phyloP scores from a whole-genome alignment of 2,797 vertebrate genomes.

The Rousettus madagascariensis region DNA sequence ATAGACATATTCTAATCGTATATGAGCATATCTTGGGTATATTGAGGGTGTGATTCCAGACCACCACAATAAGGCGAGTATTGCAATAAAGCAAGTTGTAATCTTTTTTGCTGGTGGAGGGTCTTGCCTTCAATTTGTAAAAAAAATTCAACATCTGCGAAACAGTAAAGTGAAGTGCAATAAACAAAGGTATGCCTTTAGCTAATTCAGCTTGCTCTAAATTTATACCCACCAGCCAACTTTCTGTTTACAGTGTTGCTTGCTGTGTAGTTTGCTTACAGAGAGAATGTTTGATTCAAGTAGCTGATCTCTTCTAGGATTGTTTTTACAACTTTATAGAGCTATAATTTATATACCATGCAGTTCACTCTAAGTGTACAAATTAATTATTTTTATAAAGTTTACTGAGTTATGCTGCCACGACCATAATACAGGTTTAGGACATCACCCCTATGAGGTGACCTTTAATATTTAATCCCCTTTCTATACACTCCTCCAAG shows the following conservation, averaged over 20 bases:
- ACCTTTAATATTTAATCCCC: background rate
- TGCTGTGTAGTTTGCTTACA: background rate
- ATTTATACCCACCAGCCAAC: background rate
- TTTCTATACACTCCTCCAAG: background rate
- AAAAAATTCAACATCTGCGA: no score
- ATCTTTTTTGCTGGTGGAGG: background rate
- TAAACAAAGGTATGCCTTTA: background rate
- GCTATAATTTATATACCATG: background rate
- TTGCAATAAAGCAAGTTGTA: background rate
- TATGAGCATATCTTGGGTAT: background rate
- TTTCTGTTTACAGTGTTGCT: background rate
- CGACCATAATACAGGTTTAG: background rate
- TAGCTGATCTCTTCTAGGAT: background rate
- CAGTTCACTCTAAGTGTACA: background rate
- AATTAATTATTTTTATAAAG: background rate
- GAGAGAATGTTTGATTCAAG: background rate
- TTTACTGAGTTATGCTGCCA: background rate
- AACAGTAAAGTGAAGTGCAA: background rate
- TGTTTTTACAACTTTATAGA: slow-evolving; percentile 20
- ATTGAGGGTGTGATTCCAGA: background rate
- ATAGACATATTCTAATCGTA: background rate
- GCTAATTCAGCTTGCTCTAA: background rate
- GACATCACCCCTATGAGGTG: background rate
- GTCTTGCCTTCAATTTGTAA: background rate
- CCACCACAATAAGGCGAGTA: background rate